Percentiles rank a stretch among this genome's conserved stretches.
These are phyloP conservation scores for Smutsia gigantea DNA, from an alignment of 2,797 vertebrate genomes.

Conservation along the genomic window DNA sequence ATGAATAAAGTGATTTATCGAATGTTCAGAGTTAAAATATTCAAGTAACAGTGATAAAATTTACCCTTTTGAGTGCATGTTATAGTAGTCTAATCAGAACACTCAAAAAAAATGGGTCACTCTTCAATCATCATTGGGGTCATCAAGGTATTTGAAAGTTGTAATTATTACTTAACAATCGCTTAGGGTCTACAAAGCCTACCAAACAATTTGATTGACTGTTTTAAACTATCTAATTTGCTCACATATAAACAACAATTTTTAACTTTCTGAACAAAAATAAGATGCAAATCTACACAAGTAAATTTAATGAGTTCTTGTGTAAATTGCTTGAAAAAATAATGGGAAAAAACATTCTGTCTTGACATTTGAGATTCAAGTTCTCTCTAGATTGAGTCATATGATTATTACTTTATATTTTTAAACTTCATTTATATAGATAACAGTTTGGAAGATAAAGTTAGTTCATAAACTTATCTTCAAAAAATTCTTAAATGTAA, in stretches of 20 bases:
- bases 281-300: not conserved
- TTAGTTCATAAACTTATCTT: not conserved
- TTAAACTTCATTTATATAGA: not conserved
- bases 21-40: not conserved
- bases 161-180: conserved; percentile 26
- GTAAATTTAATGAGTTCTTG: not conserved
- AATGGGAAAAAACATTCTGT: not conserved
- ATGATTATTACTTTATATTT: not conserved
- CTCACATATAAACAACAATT: not conserved
- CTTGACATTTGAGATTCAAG: not conserved
- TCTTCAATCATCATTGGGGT: not conserved
- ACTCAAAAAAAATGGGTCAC: not conserved
- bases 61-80: not conserved
- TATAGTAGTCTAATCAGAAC: not conserved
- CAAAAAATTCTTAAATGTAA: not conserved
- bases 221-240: not conserved
- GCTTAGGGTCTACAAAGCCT: not conserved
- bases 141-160: not conserved
- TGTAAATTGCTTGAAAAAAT: not conserved
- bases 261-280: not conserved
- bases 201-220: not conserved
- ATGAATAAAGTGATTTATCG: not conserved
- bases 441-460: not conserved
- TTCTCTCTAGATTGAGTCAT: not conserved
- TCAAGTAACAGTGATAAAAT: not conserved